Percentiles rank a stretch among this genome's conserved stretches.
phyloP scores from a whole-genome alignment of 2,888 invertebrate species.

The Orthosia incerta region DNA sequence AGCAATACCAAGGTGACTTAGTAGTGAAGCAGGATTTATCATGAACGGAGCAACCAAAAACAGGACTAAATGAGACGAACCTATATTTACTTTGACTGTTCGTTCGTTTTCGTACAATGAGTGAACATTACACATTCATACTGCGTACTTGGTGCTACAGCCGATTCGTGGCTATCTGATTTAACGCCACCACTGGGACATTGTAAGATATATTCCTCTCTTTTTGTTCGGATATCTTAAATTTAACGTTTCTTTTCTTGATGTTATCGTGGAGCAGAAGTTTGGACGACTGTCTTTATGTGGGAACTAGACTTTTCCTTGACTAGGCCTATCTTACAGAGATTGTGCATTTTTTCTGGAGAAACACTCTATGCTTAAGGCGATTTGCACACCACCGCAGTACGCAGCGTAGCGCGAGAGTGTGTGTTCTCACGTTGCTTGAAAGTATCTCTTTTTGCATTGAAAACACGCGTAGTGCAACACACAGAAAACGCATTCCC shows the following conservation, averaged over 20 bases:
- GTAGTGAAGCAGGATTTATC: too few relatives aligned
- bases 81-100: too few relatives aligned
- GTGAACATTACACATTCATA: conserved; percentile 47
- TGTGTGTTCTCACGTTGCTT: too few relatives aligned
- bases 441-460: too few relatives aligned
- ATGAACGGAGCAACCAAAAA: too few relatives aligned
- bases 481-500: too few relatives aligned
- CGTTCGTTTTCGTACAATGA: background rate
- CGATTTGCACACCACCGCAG: too few relatives aligned
- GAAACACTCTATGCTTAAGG: background rate
- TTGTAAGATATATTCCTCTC: conserved; percentile 36
- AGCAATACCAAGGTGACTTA: too few relatives aligned
- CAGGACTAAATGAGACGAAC: too few relatives aligned
- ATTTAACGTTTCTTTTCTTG: conserved; percentile 4
- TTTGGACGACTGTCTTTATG: background rate
- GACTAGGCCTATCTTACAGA: background rate
- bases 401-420: too few relatives aligned
- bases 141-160: conserved; percentile 18
- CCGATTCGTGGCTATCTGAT: conserved; percentile 50
- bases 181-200: conserved; percentile 48
- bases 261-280: background rate
- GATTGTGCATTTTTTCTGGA: background rate
- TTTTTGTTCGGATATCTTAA: conserved; percentile 43
- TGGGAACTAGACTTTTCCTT: background rate
- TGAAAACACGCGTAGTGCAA: too few relatives aligned